phyloP scores from a whole-genome alignment of 1,140 invertebrate genomes.

The Magallana gigas region DNA sequence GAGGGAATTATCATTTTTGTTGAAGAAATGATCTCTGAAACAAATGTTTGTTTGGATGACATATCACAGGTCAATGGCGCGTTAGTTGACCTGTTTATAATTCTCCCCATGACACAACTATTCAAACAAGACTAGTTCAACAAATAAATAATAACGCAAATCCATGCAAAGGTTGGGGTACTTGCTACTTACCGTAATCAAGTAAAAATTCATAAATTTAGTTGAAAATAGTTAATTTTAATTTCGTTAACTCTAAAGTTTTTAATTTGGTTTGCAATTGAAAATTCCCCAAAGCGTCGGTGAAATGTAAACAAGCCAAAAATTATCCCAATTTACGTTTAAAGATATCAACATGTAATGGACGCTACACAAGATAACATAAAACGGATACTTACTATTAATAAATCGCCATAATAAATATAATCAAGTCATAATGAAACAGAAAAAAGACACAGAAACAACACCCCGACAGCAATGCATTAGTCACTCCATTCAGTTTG shows the following conservation, averaged over 20 bases:
- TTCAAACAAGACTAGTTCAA: neutral
- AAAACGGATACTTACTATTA: neutral
- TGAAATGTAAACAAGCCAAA: neutral
- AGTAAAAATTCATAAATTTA: too few species aligned
- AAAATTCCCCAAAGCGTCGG: too few species aligned
- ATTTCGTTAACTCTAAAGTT: too few species aligned
- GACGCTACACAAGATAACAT: neutral
- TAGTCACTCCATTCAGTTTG: neutral
- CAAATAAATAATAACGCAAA: neutral
- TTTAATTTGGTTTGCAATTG: too few species aligned
- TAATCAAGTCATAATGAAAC: neutral
- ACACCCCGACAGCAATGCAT: slow-evolving; percentile 27
- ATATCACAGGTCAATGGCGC: neutral
- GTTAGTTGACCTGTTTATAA: slow-evolving; percentile 17
- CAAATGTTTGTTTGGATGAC: too few species aligned
- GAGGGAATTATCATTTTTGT: too few species aligned
- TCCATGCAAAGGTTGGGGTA: too few species aligned
- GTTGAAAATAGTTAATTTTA: too few species aligned
- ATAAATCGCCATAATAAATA: neutral
- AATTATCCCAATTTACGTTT: neutral
- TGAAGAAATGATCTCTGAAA: too few species aligned
- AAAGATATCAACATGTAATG: neutral
- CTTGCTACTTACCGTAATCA: too few species aligned
- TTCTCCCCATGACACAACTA: neutral
- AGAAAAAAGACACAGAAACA: neutral